These are phyloP conservation scores for Rhagoletis pomonella DNA, from an alignment of 1,140 invertebrate species.

Conservation along the genomic window DNA sequence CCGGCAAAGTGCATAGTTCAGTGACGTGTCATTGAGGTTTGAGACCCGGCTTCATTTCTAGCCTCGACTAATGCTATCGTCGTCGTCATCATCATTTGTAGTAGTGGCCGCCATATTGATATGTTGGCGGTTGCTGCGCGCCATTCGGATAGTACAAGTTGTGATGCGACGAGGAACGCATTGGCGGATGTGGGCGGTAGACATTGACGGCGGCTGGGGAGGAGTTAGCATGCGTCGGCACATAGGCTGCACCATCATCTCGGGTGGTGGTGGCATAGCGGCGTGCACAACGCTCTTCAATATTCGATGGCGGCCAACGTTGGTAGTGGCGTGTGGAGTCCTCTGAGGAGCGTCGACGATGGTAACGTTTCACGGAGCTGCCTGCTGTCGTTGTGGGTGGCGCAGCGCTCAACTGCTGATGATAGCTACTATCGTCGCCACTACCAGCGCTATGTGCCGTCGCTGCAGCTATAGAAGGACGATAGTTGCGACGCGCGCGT, in stretches of 20 bases:
- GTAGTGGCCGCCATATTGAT: constrained; percentile 67
- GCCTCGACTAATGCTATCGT: neutral
- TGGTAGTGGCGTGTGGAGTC: constrained; percentile 68
- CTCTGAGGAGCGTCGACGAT: constrained; percentile 69
- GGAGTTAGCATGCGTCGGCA: constrained; percentile 60
- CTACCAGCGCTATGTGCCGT: constrained; percentile 58
- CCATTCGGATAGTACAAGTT: constrained; percentile 73
- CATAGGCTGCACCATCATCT: constrained; percentile 59
- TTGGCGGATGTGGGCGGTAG: constrained; percentile 62
- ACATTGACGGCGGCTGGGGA: constrained; percentile 57
- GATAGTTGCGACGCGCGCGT: constrained; percentile 62
- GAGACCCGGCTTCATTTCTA: neutral
- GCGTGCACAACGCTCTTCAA: constrained; percentile 71
- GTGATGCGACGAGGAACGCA: constrained; percentile 76
- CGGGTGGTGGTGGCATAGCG: constrained; percentile 72
- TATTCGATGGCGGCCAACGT: constrained; percentile 71
- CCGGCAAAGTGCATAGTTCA: constrained; percentile 33
- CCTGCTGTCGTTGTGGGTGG: constrained; percentile 16
- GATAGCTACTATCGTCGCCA: constrained; percentile 67
- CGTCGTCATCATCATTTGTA: constrained; percentile 58
- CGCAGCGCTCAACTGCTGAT: constrained; percentile 58
- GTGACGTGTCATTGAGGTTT: neutral
- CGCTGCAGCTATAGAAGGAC: constrained; percentile 14
- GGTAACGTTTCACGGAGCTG: constrained; percentile 64
- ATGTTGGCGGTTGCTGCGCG: constrained; percentile 63